A percentile compares a stretch with the other conserved stretches of the same genome.
phyloP scores from a whole-genome alignment of 2,888 invertebrate genomes.

The Embidobia sp. region DNA sequence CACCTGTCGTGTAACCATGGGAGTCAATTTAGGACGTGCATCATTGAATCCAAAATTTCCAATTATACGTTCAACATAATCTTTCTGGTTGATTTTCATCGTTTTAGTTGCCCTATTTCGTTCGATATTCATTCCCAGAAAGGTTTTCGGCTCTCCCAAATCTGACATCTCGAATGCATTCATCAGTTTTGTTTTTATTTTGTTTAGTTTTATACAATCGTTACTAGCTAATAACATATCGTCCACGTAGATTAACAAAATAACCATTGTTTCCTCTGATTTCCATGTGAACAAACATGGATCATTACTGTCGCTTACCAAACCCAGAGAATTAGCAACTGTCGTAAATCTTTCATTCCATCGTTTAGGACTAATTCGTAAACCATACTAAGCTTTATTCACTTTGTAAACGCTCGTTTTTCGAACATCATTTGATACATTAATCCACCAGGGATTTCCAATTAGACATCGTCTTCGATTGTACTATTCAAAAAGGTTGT shows the following conservation, averaged over 20 bases:
- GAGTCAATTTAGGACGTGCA: background rate
- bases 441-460: background rate
- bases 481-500: background rate
- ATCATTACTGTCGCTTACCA: background rate
- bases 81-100: background rate
- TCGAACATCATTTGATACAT: background rate
- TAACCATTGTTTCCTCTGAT: background rate
- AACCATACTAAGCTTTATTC: background rate
- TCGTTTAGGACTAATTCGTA: background rate
- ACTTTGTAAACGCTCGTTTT: background rate
- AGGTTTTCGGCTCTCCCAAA: background rate
- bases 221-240: constrained; percentile 1
- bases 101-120: background rate
- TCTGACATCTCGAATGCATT: background rate
- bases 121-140: background rate
- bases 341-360: constrained; percentile 4
- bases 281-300: background rate
- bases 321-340: background rate
- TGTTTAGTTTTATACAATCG: background rate
- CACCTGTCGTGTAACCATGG: background rate
- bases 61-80: background rate
- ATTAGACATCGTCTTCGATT: background rate
- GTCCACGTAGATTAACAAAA: background rate
- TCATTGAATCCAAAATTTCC: background rate
- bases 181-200: background rate